phyloP scores from a whole-genome alignment of 2,113 vertebrate genomes.

The Hypocryptadius cinnamomeus region DNA sequence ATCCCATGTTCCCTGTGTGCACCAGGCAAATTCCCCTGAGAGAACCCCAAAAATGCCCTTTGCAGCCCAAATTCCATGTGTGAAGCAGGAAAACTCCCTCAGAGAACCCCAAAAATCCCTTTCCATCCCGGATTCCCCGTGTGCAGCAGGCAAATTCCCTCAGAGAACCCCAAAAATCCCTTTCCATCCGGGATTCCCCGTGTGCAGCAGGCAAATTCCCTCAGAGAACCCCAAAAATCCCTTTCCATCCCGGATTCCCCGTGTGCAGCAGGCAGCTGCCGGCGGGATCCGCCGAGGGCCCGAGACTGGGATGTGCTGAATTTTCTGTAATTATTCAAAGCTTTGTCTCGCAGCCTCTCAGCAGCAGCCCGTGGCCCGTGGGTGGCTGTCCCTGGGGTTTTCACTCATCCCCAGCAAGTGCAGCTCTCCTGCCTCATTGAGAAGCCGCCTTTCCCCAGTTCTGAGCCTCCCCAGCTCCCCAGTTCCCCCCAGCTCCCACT shows the following conservation, averaged over 20 bases:
- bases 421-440: background rate
- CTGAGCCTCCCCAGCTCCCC: background rate
- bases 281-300: background rate
- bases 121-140: fast-evolving
- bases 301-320: fast-evolving
- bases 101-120: background rate
- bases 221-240: background rate
- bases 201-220: background rate
- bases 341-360: background rate
- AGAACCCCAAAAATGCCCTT: background rate
- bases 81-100: too few species aligned
- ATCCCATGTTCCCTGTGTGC: too few species aligned
- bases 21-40: too few species aligned
- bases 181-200: fast-evolving
- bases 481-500: background rate
- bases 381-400: background rate
- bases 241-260: fast-evolving
- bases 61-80: fast-evolving
- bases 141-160: too few species aligned
- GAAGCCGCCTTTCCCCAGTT: background rate
- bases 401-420: background rate
- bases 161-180: background rate
- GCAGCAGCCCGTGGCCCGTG: background rate
- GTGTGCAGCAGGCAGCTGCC: background rate
- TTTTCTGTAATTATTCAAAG: background rate